Conservation (phyloP, 2,113 vertebrate genomes). For the Lutjanus erythropterus region DNA sequence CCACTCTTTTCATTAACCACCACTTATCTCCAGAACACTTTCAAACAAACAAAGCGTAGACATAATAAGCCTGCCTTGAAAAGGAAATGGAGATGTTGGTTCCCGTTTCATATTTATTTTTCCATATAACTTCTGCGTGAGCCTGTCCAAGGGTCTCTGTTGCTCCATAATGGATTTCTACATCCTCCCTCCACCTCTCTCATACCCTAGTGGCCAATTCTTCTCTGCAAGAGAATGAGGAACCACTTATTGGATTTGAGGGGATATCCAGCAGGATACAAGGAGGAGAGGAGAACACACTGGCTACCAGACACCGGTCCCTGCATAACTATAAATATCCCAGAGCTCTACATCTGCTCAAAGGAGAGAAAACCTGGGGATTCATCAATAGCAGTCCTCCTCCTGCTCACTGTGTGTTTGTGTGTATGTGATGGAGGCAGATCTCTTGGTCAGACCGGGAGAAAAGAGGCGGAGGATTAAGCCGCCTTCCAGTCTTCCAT, state of each 20-base stretch:
- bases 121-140: constrained; percentile 43
- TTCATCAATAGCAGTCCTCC: constrained; percentile 57
- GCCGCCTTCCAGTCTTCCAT: constrained; percentile 22
- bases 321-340: constrained; percentile 70
- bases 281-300: constrained; percentile 42
- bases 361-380: constrained; percentile 57
- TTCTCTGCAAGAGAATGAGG: constrained; percentile 57
- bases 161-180: constrained; percentile 61
- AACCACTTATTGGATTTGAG: constrained; percentile 78
- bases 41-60: constrained; percentile 45
- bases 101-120: constrained; percentile 67
- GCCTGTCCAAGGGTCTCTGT: constrained; percentile 38
- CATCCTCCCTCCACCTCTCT: constrained; percentile 59
- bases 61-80: constrained; percentile 28
- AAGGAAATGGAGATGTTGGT: constrained; percentile 53
- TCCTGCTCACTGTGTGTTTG: constrained; percentile 29
- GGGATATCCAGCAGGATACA: constrained; percentile 67
- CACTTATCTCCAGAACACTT: constrained; percentile 30
- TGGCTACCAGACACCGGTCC: constrained; percentile 48
- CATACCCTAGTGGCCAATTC: constrained; percentile 60
- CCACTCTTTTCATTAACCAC: constrained; percentile 30
- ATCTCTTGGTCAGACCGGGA: constrained; percentile 40
- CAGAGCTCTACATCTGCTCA: constrained; percentile 59
- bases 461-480: constrained; percentile 45
- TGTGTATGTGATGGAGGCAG: constrained; percentile 40